These are phyloP conservation scores for Chaenodraco wilsoni DNA, from an alignment of 2,797 vertebrate species.

Conservation along the genomic window DNA sequence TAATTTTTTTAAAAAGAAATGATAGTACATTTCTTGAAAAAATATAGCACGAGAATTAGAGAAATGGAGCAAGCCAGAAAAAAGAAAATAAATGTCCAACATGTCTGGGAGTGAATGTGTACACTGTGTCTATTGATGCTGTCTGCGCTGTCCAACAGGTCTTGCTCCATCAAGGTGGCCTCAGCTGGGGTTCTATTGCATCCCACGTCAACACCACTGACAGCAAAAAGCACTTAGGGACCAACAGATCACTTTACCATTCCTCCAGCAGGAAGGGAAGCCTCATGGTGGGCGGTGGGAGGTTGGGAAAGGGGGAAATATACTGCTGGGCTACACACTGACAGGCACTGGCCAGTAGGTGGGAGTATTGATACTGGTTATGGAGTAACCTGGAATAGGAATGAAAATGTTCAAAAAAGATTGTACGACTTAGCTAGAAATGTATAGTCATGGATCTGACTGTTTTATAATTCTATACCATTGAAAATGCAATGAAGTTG, in stretches of 20 bases:
- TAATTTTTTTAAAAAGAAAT: too few relatives aligned
- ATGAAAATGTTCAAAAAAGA: neutral
- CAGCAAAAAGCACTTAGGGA: conserved; percentile 81
- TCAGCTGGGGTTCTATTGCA: conserved; percentile 77
- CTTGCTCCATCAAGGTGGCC: conserved; percentile 72
- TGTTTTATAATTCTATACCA: conserved; percentile 2
- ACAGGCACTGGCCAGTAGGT: conserved; percentile 77
- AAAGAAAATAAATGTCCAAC: conserved; percentile 7
- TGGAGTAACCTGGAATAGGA: conserved; percentile 6
- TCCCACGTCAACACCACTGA: conserved; percentile 80
- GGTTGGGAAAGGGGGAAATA: conserved; percentile 38
- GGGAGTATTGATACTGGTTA: conserved; percentile 83
- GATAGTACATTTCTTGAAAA: neutral
- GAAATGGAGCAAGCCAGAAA: neutral
- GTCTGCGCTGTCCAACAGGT: conserved; percentile 49
- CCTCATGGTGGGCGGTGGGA: conserved; percentile 59
- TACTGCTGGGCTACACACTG: conserved; percentile 31
- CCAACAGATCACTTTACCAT: conserved; percentile 83
- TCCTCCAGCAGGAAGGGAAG: conserved; percentile 71
- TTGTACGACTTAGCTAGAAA: neutral
- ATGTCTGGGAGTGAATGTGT: conserved; percentile 24
- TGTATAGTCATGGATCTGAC: conserved; percentile 21
- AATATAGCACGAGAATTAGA: neutral
- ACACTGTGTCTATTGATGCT: conserved; percentile 35
- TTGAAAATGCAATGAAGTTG: conserved; percentile 5